Evolutionary conservation across 2,888 invertebrate species (phyloP).

Genomic region (Pherbina coryleti): DNA sequence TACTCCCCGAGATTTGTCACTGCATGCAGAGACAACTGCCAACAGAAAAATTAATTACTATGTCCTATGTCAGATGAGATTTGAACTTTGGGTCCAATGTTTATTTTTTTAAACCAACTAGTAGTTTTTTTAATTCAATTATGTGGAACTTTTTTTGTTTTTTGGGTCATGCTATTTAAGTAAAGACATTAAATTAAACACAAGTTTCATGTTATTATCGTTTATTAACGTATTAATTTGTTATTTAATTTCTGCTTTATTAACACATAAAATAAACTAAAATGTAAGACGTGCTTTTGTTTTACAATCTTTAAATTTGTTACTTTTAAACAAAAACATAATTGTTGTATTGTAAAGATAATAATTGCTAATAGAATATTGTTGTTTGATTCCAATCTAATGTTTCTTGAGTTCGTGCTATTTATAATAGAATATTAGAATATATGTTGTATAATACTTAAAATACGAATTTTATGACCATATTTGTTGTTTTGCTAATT

Average conservation of each 20-base stretch:
- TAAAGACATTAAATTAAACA: background rate
- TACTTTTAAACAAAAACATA: conserved; percentile 16
- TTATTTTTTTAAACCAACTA: no score
- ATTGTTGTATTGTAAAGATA: conserved; percentile 15
- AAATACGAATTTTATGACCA: conserved; percentile 32
- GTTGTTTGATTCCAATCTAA: conserved; percentile 28
- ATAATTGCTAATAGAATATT: conserved; percentile 25
- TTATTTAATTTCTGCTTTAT: conserved; percentile 29
- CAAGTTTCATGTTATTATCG: conserved; percentile 15
- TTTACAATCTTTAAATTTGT: conserved; percentile 32
- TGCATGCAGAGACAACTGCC: no score
- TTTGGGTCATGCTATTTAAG: no score
- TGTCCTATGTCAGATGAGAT: no score
- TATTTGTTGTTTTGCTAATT: conserved; percentile 26
- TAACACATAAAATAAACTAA: conserved; percentile 31
- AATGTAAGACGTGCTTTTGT: conserved; percentile 21
- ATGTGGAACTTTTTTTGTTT: no score
- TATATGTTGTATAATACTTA: conserved; percentile 27
- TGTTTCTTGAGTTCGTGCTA: conserved; percentile 29
- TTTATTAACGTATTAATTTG: conserved; percentile 35
- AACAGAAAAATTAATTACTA: no score
- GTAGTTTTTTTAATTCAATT: no score
- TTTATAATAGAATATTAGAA: conserved; percentile 33
- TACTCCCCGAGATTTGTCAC: no score
- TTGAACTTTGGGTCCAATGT: no score